Percentiles rank a stretch among this genome's conserved stretches.
Conservation (phyloP, 2,113 vertebrate genomes). For the Halcyon senegalensis region DNA sequence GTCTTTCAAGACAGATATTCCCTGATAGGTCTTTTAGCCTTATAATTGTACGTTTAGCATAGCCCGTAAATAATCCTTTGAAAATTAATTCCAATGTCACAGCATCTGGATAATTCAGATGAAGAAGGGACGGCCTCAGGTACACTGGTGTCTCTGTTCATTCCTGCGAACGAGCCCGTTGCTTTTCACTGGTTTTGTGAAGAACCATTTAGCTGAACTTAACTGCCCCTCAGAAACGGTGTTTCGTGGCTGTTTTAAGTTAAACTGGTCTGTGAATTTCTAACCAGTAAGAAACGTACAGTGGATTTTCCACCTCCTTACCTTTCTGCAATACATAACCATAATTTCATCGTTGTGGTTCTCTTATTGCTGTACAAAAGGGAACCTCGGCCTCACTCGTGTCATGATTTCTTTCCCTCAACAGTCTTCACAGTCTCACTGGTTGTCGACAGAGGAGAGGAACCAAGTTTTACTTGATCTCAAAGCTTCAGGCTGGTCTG, state of each 20-base stretch:
- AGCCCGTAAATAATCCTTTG: neutral
- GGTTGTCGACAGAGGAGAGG: constrained; percentile 87
- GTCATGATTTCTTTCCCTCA: neutral
- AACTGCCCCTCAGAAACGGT: neutral
- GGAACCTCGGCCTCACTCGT: neutral
- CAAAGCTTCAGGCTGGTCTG: constrained; percentile 88
- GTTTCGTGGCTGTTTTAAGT: neutral
- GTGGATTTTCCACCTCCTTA: neutral
- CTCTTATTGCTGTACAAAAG: neutral
- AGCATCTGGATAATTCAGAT: neutral
- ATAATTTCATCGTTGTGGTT: neutral
- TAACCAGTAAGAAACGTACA: neutral
- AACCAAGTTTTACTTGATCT: constrained; percentile 84
- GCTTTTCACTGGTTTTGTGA: neutral
- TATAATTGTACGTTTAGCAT: neutral
- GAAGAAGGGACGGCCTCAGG: neutral
- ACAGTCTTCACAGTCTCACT: constrained; percentile 85
- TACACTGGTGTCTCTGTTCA: neutral
- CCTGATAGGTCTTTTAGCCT: neutral
- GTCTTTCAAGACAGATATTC: neutral
- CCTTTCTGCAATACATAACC: neutral
- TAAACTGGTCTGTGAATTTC: neutral
- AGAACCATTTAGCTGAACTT: neutral
- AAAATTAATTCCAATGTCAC: neutral
- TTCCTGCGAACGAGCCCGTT: neutral